Percentiles rank a stretch among this genome's conserved stretches.
Conservation (phyloP, 2,113 vertebrate genomes). For the Carettochelys insculpta region DNA sequence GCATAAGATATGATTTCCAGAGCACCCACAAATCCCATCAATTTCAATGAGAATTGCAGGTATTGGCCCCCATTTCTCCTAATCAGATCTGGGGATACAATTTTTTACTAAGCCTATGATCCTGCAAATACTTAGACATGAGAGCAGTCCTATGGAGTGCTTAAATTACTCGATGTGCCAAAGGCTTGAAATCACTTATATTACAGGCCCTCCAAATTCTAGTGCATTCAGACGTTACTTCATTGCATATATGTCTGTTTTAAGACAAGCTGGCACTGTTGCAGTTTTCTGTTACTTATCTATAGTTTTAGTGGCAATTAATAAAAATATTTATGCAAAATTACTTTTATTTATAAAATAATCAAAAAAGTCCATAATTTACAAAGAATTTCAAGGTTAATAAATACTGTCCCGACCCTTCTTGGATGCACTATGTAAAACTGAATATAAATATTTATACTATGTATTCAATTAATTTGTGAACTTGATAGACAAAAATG, state of each 20-base stretch:
- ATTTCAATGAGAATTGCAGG: neutral
- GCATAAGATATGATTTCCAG: neutral
- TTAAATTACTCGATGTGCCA: neutral
- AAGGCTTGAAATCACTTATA: neutral
- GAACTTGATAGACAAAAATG: constrained; percentile 8
- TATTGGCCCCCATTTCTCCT: neutral
- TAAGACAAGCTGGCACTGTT: constrained; percentile 10
- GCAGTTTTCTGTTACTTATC: constrained; percentile 4
- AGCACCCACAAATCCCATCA: neutral
- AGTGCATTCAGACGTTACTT: neutral
- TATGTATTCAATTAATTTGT: constrained; percentile 15
- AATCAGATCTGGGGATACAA: neutral
- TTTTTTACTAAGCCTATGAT: neutral
- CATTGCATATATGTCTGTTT: neutral
- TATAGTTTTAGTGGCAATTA: neutral
- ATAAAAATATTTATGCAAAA: constrained; percentile 8
- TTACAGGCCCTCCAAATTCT: neutral
- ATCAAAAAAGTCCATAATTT: constrained; percentile 20
- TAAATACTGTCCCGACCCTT: neutral
- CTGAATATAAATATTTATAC: neutral
- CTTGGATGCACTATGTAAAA: neutral
- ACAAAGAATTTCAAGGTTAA: neutral
- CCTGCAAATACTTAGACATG: neutral
- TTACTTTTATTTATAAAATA: constrained; percentile 29
- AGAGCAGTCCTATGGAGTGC: neutral